Evolutionary conservation across 2,888 invertebrate species (phyloP).

Genomic region (Pristionchus arcanus): DNA sequence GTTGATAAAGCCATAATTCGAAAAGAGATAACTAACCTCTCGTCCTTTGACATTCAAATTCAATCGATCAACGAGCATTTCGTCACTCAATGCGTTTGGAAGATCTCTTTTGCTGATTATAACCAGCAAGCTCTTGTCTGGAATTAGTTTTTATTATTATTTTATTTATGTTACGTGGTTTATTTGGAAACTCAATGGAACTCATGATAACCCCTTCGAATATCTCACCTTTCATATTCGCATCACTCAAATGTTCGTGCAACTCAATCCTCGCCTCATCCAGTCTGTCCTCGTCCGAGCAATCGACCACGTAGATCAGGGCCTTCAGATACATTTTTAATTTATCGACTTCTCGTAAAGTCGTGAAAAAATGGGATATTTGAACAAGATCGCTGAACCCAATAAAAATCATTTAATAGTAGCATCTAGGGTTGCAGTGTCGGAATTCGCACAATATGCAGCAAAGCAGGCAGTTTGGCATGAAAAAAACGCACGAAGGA

Average conservation of each 20-base stretch:
- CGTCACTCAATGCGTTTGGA: background rate
- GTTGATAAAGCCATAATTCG: background rate
- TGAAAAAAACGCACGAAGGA: too few relatives aligned
- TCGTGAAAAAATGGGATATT: too few relatives aligned
- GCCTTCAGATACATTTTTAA: background rate
- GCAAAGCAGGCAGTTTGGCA: too few relatives aligned
- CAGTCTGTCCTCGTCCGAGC: background rate
- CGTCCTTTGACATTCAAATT: background rate
- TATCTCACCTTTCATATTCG: background rate
- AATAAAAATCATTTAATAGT: too few relatives aligned
- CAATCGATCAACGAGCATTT: background rate
- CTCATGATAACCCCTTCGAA: too few relatives aligned
- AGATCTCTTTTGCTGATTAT: background rate
- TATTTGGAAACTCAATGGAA: too few relatives aligned
- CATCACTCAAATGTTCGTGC: background rate
- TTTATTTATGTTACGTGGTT: too few relatives aligned
- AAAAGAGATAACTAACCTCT: background rate
- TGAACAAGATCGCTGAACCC: too few relatives aligned
- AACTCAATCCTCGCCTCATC: background rate
- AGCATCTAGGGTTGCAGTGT: too few relatives aligned
- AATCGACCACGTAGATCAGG: conserved; percentile 2
- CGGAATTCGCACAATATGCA: too few relatives aligned
- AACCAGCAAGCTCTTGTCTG: background rate
- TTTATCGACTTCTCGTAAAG: background rate
- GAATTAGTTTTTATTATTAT: background rate